Evolutionary conservation across 2,797 vertebrate genomes (phyloP).

Genomic region (Buphagus erythrorhynchus): DNA sequence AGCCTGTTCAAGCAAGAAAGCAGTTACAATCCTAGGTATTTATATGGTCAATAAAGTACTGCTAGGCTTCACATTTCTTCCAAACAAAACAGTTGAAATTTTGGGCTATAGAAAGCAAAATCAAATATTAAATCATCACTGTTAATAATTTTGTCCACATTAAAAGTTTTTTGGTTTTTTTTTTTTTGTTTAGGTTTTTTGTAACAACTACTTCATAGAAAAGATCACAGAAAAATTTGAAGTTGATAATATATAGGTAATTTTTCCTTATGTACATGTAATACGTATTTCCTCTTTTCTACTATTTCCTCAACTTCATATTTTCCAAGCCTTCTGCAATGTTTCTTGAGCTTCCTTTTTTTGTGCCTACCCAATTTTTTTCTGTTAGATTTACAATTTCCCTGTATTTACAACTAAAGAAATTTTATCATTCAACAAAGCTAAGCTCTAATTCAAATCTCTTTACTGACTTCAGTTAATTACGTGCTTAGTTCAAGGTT

Average conservation of each 20-base stretch:
- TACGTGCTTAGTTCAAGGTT: background rate
- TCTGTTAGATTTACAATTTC: background rate
- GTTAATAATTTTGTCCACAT: no score
- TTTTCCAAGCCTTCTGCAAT: background rate
- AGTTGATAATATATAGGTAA: no score
- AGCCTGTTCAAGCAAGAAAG: background rate
- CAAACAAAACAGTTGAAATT: background rate
- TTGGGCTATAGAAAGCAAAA: background rate
- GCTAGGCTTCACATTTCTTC: background rate
- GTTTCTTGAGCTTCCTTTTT: background rate
- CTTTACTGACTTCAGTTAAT: background rate
- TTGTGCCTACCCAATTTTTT: background rate
- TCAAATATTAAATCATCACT: background rate
- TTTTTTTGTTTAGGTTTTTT: background rate
- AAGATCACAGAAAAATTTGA: background rate
- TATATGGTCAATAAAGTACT: background rate
- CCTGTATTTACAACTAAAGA: background rate
- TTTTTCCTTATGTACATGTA: background rate
- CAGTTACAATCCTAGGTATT: background rate
- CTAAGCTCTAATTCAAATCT: background rate
- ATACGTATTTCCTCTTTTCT: background rate
- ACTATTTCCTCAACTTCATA: background rate
- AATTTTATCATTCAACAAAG: background rate
- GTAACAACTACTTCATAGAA: background rate
- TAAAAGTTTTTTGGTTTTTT: no score